Percentiles rank a stretch among this genome's conserved stretches.
phyloP scores from a whole-genome alignment of 2,797 vertebrate species.

The Arrhamphus sclerolepis region DNA sequence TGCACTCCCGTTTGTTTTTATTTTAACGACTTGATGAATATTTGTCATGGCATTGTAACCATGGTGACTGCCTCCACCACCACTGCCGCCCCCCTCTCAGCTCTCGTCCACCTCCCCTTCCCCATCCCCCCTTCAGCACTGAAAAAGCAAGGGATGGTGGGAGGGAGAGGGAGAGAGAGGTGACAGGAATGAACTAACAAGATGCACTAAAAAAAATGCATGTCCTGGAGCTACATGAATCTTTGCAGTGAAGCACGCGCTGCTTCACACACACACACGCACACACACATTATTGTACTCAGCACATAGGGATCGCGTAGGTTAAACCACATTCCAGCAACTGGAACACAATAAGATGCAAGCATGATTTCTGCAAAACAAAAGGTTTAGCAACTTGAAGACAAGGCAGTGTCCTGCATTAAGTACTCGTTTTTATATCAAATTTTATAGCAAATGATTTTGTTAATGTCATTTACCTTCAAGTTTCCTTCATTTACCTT shows the following conservation, averaged over 20 bases:
- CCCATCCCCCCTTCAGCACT: slow-evolving; percentile 43
- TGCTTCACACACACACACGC: slow-evolving; percentile 34
- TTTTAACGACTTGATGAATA: slow-evolving; percentile 83
- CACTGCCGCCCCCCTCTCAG: slow-evolving; percentile 34
- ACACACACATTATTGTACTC: slow-evolving; percentile 45
- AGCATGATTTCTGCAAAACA: slow-evolving; percentile 42
- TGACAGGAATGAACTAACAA: slow-evolving; percentile 85
- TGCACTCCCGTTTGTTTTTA: slow-evolving; percentile 77
- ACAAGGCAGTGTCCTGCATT: slow-evolving; percentile 2
- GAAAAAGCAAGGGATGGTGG: slow-evolving; percentile 46
- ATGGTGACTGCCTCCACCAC: slow-evolving; percentile 78
- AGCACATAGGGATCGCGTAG: slow-evolving; percentile 70
- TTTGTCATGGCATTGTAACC: slow-evolving; percentile 82
- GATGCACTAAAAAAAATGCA: slow-evolving; percentile 79
- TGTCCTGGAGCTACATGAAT: slow-evolving; percentile 82
- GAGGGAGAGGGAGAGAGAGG: slow-evolving; percentile 69
- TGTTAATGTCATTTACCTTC: background rate
- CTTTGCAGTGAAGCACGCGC: slow-evolving; percentile 77
- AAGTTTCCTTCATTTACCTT: background rate
- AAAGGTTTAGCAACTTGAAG: slow-evolving; percentile 28
- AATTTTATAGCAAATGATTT: slow-evolving; percentile 10
- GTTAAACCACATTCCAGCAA: slow-evolving; percentile 72
- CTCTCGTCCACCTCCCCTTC: slow-evolving; percentile 50
- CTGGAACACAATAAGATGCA: slow-evolving; percentile 65
- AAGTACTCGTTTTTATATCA: background rate